Conservation (phyloP, 2,797 vertebrate genomes). For the Melanotaenia trifasciata region DNA sequence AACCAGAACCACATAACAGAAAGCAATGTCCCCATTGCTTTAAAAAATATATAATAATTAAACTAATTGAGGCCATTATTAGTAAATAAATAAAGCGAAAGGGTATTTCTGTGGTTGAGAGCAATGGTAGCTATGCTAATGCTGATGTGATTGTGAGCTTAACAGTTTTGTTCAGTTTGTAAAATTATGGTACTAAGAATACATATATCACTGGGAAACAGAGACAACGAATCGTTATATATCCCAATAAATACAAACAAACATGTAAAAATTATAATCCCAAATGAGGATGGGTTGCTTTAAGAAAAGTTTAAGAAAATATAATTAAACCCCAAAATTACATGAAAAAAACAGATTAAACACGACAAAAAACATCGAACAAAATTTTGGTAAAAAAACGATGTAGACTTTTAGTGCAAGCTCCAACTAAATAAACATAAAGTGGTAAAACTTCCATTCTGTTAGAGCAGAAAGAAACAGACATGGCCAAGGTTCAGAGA, state of each 20-base stretch:
- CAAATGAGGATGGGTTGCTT: background rate
- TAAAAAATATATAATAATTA: no score
- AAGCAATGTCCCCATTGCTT: no score
- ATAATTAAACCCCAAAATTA: background rate
- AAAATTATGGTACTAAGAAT: background rate
- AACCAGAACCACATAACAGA: background rate
- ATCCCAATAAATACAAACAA: background rate
- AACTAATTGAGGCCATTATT: no score
- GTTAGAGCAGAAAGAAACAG: background rate
- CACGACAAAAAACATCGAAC: no score
- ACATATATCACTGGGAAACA: background rate
- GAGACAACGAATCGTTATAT: background rate
- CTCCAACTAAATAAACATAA: background rate
- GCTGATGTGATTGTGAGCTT: background rate
- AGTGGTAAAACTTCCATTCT: background rate
- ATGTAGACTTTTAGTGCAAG: background rate
- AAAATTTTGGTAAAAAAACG: background rate
- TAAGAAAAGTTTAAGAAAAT: background rate
- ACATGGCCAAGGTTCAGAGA: conserved; percentile 2
- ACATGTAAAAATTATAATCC: background rate
- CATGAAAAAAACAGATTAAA: background rate
- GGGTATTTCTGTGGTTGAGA: no score
- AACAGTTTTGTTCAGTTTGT: background rate
- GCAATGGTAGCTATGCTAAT: background rate
- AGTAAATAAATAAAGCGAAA: no score